phyloP scores from a whole-genome alignment of 2,797 vertebrate genomes.

The Serranus cabrilla region DNA sequence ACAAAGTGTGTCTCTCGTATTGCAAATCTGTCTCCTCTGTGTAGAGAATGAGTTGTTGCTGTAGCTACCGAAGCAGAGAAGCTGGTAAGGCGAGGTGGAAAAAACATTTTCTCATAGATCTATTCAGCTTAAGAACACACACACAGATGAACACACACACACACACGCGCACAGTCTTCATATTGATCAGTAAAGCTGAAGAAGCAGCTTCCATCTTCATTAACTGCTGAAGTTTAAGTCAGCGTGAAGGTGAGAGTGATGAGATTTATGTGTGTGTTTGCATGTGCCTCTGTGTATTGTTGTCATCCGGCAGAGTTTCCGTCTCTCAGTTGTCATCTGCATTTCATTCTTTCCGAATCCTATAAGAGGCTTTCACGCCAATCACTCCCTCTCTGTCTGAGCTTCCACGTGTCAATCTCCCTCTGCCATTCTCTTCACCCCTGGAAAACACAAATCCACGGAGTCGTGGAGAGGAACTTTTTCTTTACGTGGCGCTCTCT shows the following conservation, averaged over 20 bases:
- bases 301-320: slow-evolving; percentile 46
- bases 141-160: slow-evolving; percentile 6
- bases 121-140: slow-evolving; percentile 35
- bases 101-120: slow-evolving; percentile 40
- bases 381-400: slow-evolving; percentile 42
- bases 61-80: slow-evolving; percentile 30
- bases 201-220: slow-evolving; percentile 62
- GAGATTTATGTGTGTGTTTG: slow-evolving; percentile 33
- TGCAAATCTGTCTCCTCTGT: slow-evolving; percentile 17
- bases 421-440: slow-evolving; percentile 22
- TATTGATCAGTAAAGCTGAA: slow-evolving; percentile 60
- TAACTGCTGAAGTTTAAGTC: slow-evolving; percentile 61
- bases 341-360: slow-evolving; percentile 63
- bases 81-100: slow-evolving; percentile 12
- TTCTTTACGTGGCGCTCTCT: slow-evolving; percentile 2
- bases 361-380: slow-evolving; percentile 68
- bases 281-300: slow-evolving; percentile 36
- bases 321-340: slow-evolving; percentile 58
- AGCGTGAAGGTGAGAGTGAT: slow-evolving; percentile 66
- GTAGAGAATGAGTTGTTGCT: slow-evolving; percentile 23
- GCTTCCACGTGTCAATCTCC: slow-evolving; percentile 29
- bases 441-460: slow-evolving; percentile 35
- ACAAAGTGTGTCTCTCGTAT: slow-evolving; percentile 7
- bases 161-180: slow-evolving; percentile 13
- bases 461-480: slow-evolving; percentile 25